Base-by-base conservation (phyloP, 2,113 vertebrate species). In the Hyla sarda region DNA sequence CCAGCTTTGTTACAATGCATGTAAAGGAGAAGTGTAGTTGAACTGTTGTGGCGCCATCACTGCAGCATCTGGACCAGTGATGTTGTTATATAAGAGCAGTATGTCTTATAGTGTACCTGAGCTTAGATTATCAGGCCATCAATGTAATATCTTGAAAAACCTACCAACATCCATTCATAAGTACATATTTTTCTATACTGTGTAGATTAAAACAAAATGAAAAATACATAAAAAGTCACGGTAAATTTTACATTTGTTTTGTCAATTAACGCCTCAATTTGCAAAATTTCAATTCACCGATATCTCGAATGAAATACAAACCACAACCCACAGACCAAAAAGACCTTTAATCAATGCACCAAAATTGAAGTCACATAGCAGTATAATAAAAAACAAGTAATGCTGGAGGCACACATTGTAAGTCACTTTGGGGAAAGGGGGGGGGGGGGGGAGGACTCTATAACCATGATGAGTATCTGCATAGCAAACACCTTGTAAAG, bases 401-500 rank as follows among this genome's bases (percentile, higher is more conserved):
- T 23, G 52, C 50, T 37, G 32, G 52, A 34, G 32, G 54, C 30
- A 58, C 30, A 60, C 25, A 58, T 30, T 79, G 76, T 54, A 79
- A 79, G 76, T 79, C 52, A 56, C 78, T 62, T 81, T 62, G 37
- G 58, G n/a, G 16, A 32, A 23, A 13, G 54, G 50, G 19, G 30
- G 67, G 37, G 58, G n/a, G 16, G 28, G 23, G 21, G 54, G 50
- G 19, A 23, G 67, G 45, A 37, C 69, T 41, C 41, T 32, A 72
- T 80, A 47, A 67, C 82, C 21, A 47, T 58, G 65, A 86, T 86
- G 48, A 77, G 52, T 45, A 82, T 71, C 56, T 54, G 60, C 65
- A 73, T 47, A 72, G 56, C 52, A 56, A 74, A 45, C 85, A 74
- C 50, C 85, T 87, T 87, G 69, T 62, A 82, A 87, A 87, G 54